These are phyloP conservation scores for Pelmatolapia mariae DNA, from an alignment of 2,113 vertebrate genomes.

Conservation along the genomic window DNA sequence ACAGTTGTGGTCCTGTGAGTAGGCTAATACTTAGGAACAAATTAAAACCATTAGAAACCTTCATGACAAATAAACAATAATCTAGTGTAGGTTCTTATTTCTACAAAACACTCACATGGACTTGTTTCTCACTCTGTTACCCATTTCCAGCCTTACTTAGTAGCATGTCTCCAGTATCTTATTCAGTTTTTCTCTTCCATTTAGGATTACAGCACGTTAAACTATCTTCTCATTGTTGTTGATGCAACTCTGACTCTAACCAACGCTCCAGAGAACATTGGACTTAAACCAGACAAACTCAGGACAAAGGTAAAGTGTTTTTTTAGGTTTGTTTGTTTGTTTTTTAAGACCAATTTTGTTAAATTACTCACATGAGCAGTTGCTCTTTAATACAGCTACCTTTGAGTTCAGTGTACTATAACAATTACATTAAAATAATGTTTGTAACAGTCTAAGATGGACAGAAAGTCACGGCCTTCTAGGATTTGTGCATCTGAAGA, in stretches of 20 bases:
- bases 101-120: neutral
- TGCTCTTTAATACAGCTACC: neutral
- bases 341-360: neutral
- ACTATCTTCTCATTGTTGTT: slow-evolving; percentile 82
- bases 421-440: neutral
- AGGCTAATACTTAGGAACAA: neutral
- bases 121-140: neutral
- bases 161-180: neutral
- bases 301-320: slow-evolving; percentile 71
- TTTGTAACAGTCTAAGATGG: neutral
- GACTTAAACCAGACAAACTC: slow-evolving; percentile 67
- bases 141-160: neutral
- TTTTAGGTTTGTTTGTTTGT: neutral
- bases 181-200: neutral
- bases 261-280: slow-evolving; percentile 77
- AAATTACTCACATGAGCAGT: neutral
- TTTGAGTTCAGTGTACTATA: neutral
- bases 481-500: neutral
- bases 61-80: neutral
- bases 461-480: neutral
- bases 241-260: slow-evolving; percentile 78
- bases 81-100: neutral
- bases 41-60: neutral
- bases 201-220: slow-evolving; percentile 87
- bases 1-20: neutral